Evolutionary conservation across 2,888 invertebrate genomes (phyloP).

Genomic region (Sussaba pulchella): DNA sequence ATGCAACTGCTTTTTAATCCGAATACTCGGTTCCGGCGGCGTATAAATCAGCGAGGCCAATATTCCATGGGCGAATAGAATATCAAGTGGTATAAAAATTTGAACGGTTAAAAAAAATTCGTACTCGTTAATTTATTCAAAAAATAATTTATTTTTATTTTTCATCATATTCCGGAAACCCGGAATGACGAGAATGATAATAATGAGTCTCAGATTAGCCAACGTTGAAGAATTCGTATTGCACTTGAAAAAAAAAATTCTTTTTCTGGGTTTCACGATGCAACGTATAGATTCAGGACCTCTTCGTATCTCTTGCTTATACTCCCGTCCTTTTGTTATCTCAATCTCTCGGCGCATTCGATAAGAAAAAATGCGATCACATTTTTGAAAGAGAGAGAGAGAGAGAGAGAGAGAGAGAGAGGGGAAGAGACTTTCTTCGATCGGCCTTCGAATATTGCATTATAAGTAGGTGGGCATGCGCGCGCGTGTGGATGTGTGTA

Average conservation of each 20-base stretch:
- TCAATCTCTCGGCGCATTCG: slow-evolving; percentile 44
- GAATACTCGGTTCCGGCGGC: too few species aligned
- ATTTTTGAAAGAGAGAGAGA: too few species aligned
- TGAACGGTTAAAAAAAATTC: too few species aligned
- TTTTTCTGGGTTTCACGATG: slow-evolving; percentile 25
- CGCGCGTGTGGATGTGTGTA: neutral
- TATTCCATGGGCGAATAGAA: too few species aligned
- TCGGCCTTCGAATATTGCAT: slow-evolving; percentile 47
- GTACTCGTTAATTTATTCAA: too few species aligned
- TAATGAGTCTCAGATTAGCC: slow-evolving; percentile 1
- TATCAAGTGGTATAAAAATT: too few species aligned
- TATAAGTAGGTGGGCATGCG: too few species aligned
- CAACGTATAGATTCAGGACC: slow-evolving; percentile 44
- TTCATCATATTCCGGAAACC: too few species aligned
- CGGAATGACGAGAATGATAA: neutral
- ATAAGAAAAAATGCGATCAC: slow-evolving; percentile 55
- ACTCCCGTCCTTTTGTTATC: slow-evolving; percentile 36
- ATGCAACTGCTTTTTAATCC: too few species aligned
- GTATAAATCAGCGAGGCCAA: too few species aligned
- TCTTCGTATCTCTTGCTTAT: slow-evolving; percentile 46
- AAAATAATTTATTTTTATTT: too few species aligned
- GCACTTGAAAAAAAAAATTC: neutral
- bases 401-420: slow-evolving; percentile 30
- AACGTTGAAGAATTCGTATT: neutral
- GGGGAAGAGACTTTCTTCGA: slow-evolving; percentile 41